Base-by-base conservation (phyloP, 37 sponge, comb jelly and placozoan genomes). In the Lycopodina hypogea region DNA sequence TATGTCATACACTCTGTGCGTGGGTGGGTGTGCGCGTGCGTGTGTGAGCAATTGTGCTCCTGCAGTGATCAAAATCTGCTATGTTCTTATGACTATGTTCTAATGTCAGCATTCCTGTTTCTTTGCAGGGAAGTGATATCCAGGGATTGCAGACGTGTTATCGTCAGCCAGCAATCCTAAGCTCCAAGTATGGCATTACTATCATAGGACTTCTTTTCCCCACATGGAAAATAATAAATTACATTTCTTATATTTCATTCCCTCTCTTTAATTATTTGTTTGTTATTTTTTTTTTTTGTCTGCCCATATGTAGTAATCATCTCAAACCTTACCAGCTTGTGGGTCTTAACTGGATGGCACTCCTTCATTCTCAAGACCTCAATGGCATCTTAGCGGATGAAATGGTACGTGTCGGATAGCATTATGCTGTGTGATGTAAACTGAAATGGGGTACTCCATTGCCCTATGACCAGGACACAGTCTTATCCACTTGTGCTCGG, bases 321-420 rank as follows among this genome's bases (percentile, higher is more conserved):
- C 66, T 79, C 57, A 84, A 84, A 60, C 77, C 79, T 3, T 87
- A 87, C 48, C 87, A 87, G 68, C 57, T 67, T 3, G 36, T 81
- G 23, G 87, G 87, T 0, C 57, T 87, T 22, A 87, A 67, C 71
- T 87, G 87, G 87, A 48, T 87, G 42, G 61, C 41, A 35, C 70
- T 74, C 17, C 71, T 87, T 26, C 79, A 87, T 42, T 78, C 78
- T 4, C 60, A 75, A 61, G 34, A 81, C 40, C 71, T 87, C 77
- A 87, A 87, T 67, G 87, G 75, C 17, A 87, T 87, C 26, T 66
- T 87, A 9, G 87, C 87, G 15, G 87, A 87, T 66, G 87, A 87
- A 53, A 87, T 87, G 87, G 87, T 87, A 32, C 37, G 30, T 65
- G 18, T 2, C 32, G 12, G 26, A 65, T 11, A 65, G 3, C 36